These are phyloP conservation scores for Monoplex corrugatus DNA, from an alignment of 2,888 invertebrate genomes.

Conservation along the genomic window DNA sequence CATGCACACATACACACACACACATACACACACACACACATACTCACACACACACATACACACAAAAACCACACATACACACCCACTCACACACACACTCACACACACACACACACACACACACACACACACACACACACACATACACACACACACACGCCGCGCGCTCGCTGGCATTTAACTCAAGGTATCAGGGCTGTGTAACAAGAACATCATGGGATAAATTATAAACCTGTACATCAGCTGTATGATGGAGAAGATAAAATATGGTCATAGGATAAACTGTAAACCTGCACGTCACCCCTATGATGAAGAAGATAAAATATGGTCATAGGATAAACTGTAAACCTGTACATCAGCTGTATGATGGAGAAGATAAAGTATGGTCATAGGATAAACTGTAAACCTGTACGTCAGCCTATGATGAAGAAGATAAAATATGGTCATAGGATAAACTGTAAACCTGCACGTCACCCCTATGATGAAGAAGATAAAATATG, in stretches of 20 bases:
- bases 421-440: too few relatives aligned
- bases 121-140: not conserved
- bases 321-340: too few relatives aligned
- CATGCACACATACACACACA: not conserved
- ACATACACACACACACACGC: not conserved
- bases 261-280: too few relatives aligned
- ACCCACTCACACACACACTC: not conserved
- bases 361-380: not conserved
- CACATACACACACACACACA: constrained; percentile 4
- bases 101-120: not conserved
- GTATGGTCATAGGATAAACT: too few relatives aligned
- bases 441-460: not conserved
- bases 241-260: not conserved
- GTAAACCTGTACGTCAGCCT: too few relatives aligned
- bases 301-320: too few relatives aligned
- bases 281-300: too few relatives aligned
- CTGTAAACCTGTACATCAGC: not conserved
- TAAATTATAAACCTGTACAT: not conserved
- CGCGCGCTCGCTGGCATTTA: not conserved
- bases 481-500: too few relatives aligned
- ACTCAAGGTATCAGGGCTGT: not conserved
- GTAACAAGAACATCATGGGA: too few relatives aligned
- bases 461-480: not conserved
- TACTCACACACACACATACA: too few relatives aligned
- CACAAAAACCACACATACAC: not conserved